These are phyloP conservation scores for Dasypolia templi DNA, from an alignment of 2,888 invertebrate genomes.

Conservation along the genomic window DNA sequence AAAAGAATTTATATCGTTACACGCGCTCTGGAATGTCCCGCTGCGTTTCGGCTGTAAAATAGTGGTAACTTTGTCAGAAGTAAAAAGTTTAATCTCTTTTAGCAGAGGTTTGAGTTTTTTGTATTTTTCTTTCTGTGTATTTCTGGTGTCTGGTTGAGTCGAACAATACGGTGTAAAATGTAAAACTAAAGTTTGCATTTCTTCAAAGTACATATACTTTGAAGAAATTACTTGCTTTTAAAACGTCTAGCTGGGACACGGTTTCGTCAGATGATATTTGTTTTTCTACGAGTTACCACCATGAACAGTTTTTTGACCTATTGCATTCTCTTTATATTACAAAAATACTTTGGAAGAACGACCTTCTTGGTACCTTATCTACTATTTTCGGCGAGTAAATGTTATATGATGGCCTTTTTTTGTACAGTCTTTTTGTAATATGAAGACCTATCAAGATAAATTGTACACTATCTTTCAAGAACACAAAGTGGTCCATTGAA, in stretches of 20 bases:
- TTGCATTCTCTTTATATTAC: too few relatives aligned
- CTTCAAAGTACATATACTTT: too few relatives aligned
- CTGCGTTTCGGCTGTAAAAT: not conserved
- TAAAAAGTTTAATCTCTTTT: constrained; percentile 7
- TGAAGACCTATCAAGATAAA: constrained; percentile 33
- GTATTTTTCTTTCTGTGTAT: not conserved
- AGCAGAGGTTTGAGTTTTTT: not conserved
- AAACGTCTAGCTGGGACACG: not conserved
- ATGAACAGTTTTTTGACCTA: too few relatives aligned
- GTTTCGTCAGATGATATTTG: not conserved
- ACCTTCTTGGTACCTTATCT: too few relatives aligned
- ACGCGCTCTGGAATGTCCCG: not conserved
- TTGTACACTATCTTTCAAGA: constrained; percentile 1
- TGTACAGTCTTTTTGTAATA: too few relatives aligned
- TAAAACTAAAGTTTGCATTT: not conserved
- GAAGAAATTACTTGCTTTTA: not conserved
- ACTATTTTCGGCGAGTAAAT: too few relatives aligned
- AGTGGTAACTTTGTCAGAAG: constrained; percentile 8
- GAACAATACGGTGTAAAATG: not conserved
- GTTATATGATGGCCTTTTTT: too few relatives aligned
- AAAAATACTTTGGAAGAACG: too few relatives aligned
- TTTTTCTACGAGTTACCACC: not conserved
- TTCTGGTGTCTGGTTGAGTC: not conserved
- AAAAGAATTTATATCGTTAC: constrained; percentile 49
- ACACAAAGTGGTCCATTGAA: constrained; percentile 16